Evolutionary conservation across 2,888 invertebrate genomes (phyloP), one percentile per base, ranked within the genome.

Genomic region (Diarsia rubi): DNA sequence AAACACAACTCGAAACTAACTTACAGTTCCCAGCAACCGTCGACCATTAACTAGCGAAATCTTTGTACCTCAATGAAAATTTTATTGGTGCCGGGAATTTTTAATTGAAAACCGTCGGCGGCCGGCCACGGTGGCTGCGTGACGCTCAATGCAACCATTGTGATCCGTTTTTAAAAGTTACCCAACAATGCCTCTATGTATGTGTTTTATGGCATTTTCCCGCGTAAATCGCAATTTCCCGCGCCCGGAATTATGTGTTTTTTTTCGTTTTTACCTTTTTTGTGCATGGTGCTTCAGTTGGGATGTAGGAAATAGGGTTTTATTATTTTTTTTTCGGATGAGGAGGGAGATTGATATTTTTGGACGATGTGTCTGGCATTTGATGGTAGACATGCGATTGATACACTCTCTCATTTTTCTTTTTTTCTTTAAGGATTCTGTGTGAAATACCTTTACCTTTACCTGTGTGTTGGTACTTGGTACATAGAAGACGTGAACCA

Each of bases 181-280:
- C 93, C 91, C 92, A 91, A 92, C 90, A 90, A 90, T 90, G 90
- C 92, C 92, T 92, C 92, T 93, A 95, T 86, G 87, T 85, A 84
- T 85, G 87, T 87, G 82, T 84, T 87, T 86, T 87, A 86, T 84
- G 80, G 85, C 78, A 84, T 78, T 86, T 85, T 86, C 81, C 84
- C 77, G 85, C 85, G 83, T 88, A 87, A 88, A 86, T 82, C 82
- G 86, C 88, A 85, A 87, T 86, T 86, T 86, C 86, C 86, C 86
- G 80, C 73, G 71, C 73, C 78, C 87, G 86, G 86, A 87, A 83
- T 87, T 82, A 85, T 79, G 79, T 72, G 64, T 80, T 82, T 83
- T 82, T 72, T 71, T 73, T 66, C 12, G 8, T 37, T 72, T 77
- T 77, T 75, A 21, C 12, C 31, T 73, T 81, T 78, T 82, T 75